These are phyloP conservation scores for Danionella dracula DNA, from an alignment of 2,797 vertebrate genomes.

Conservation along the genomic window DNA sequence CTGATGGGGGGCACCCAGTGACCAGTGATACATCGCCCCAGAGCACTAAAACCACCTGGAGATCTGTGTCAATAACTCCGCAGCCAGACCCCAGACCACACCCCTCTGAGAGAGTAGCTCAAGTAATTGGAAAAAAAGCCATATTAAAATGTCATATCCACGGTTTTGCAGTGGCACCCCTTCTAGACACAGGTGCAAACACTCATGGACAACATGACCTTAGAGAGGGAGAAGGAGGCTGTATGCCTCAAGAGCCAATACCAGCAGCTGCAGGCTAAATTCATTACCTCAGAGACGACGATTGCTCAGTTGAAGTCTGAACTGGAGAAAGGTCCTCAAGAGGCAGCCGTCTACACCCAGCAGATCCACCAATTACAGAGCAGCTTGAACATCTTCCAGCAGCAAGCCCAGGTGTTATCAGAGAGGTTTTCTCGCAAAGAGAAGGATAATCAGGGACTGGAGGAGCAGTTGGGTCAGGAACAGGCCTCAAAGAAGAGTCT, in stretches of 20 bases:
- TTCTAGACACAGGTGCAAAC: conserved; percentile 84
- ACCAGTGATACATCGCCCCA: too few relatives aligned
- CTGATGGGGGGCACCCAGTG: background rate
- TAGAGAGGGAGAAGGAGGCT: conserved; percentile 86
- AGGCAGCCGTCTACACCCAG: conserved; percentile 88
- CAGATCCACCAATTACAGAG: conserved; percentile 85
- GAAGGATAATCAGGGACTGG: conserved; percentile 76
- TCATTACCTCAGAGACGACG: conserved; percentile 82
- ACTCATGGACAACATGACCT: conserved; percentile 89
- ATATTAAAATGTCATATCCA: background rate
- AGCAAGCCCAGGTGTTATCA: conserved; percentile 81
- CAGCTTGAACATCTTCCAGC: conserved; percentile 80
- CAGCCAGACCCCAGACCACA: too few relatives aligned
- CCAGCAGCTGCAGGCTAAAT: conserved; percentile 79
- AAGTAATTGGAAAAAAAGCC: too few relatives aligned
- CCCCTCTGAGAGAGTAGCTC: too few relatives aligned
- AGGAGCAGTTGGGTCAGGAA: conserved; percentile 75
- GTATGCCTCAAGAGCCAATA: conserved; percentile 84
- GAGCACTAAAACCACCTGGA: too few relatives aligned
- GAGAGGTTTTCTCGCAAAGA: conserved; percentile 82
- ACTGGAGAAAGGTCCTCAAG: conserved; percentile 92
- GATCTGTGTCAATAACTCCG: too few relatives aligned
- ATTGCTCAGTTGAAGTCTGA: conserved; percentile 85
- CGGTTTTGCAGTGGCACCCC: background rate
- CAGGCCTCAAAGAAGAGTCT: conserved; percentile 74